Evolutionary conservation across 2,888 invertebrate species (phyloP).

Genomic region (Hypomecis atomaria): DNA sequence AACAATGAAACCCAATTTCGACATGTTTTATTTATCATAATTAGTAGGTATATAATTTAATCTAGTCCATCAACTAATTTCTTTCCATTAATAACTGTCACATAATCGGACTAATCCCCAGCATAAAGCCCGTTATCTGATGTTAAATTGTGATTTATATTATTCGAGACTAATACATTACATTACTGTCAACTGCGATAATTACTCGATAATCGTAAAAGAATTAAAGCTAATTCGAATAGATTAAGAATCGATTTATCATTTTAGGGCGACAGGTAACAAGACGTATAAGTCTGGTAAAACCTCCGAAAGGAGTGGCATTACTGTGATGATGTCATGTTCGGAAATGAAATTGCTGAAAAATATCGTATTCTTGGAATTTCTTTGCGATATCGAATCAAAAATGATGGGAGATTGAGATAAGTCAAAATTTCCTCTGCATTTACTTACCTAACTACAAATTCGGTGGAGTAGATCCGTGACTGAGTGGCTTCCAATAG

Average conservation of each 20-base stretch:
- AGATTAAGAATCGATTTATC: slow-evolving; percentile 18
- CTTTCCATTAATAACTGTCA: slow-evolving; percentile 64
- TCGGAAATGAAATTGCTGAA: too few species aligned
- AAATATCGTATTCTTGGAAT: too few species aligned
- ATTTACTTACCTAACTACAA: too few species aligned
- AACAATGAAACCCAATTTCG: not conserved
- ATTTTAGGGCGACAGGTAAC: not conserved
- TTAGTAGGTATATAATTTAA: not conserved
- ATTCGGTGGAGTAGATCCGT: too few species aligned
- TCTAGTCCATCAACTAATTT: slow-evolving; percentile 7
- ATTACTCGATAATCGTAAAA: slow-evolving; percentile 9
- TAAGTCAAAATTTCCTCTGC: too few species aligned
- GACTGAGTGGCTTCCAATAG: too few species aligned
- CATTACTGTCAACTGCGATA: slow-evolving; percentile 16
- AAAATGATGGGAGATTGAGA: not conserved
- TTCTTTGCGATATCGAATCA: too few species aligned
- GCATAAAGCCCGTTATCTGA: slow-evolving; percentile 49
- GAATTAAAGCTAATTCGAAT: slow-evolving; percentile 16
- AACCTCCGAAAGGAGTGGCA: too few species aligned
- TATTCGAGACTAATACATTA: slow-evolving; percentile 42
- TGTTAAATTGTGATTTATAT: slow-evolving; percentile 70
- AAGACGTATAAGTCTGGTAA: not conserved
- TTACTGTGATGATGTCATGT: too few species aligned
- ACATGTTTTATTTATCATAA: not conserved
- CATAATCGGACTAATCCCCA: slow-evolving; percentile 30